Evolutionary conservation across 2,888 invertebrate genomes (phyloP).

Genomic region (Drosophila algonquin): DNA sequence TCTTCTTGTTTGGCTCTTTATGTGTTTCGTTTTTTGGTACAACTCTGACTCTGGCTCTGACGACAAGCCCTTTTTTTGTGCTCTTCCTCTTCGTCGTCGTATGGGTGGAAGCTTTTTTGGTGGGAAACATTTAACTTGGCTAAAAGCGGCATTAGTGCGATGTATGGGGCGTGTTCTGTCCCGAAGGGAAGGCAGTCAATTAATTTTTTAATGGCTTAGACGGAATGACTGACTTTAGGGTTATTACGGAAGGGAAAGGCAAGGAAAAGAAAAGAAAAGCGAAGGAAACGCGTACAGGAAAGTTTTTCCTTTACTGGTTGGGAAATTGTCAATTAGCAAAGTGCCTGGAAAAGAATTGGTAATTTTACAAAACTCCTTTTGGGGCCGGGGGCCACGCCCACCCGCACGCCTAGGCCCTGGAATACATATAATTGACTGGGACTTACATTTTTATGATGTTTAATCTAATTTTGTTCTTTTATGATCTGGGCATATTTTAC

Average conservation of each 20-base stretch:
- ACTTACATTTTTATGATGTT: slow-evolving; percentile 73
- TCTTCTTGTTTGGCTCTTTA: slow-evolving; percentile 18
- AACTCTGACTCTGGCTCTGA: slow-evolving; percentile 23
- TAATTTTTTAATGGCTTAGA: slow-evolving; percentile 78
- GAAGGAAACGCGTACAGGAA: slow-evolving; percentile 12
- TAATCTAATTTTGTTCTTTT: slow-evolving; percentile 71
- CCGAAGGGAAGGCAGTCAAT: slow-evolving; percentile 62
- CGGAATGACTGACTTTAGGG: slow-evolving; percentile 71
- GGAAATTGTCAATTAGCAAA: slow-evolving; percentile 74
- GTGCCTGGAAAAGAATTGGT: slow-evolving; percentile 57
- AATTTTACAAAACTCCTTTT: slow-evolving; percentile 42
- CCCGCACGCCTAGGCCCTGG: slow-evolving; percentile 20
- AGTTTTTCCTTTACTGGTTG: slow-evolving; percentile 57
- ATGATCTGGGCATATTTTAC: slow-evolving; percentile 55
- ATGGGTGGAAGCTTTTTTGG: slow-evolving; percentile 7
- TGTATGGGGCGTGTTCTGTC: slow-evolving; percentile 67
- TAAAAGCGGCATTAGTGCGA: slow-evolving; percentile 69
- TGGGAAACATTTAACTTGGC: slow-evolving; percentile 61
- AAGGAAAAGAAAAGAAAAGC: slow-evolving; percentile 15
- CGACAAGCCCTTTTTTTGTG: slow-evolving; percentile 68
- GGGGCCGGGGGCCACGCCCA: slow-evolving; percentile 5
- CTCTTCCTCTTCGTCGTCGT: slow-evolving; percentile 23
- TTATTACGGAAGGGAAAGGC: slow-evolving; percentile 58
- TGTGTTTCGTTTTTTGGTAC: slow-evolving; percentile 41
- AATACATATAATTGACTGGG: slow-evolving; percentile 58